Evolutionary conservation across 2,888 invertebrate genomes (phyloP).

Genomic region (Plebejus anna): DNA sequence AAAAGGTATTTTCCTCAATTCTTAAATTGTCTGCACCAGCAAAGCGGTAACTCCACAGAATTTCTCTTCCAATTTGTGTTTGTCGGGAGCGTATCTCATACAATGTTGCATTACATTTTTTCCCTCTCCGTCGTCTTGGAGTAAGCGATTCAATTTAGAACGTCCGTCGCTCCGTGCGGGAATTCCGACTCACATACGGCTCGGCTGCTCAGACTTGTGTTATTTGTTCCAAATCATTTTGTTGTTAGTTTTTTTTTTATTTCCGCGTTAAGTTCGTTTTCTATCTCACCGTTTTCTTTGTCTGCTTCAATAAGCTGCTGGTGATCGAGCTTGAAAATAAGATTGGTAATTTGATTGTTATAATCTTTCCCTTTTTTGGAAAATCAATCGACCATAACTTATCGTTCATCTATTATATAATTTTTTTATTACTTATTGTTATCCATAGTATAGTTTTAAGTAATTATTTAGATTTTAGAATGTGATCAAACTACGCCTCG

Average conservation of each 20-base stretch:
- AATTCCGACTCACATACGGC: conserved; percentile 45
- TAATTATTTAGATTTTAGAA: conserved; percentile 28
- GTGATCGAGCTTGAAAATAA: background rate
- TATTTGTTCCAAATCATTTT: conserved; percentile 27
- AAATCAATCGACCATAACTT: background rate
- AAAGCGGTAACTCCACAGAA: conserved; percentile 1
- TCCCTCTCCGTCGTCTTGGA: conserved; percentile 34
- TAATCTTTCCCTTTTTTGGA: background rate
- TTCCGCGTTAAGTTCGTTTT: conserved; percentile 15
- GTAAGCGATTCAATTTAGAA: conserved; percentile 51
- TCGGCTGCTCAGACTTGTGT: conserved; percentile 26
- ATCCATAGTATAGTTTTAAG: background rate
- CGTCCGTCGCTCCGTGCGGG: conserved; percentile 42
- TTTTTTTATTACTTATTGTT: too few relatives aligned
- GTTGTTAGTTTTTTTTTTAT: conserved; percentile 16
- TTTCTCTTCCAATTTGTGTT: conserved; percentile 27
- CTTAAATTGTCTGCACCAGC: conserved; percentile 6
- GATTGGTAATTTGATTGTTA: background rate
- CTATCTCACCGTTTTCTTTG: background rate
- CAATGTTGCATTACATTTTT: conserved; percentile 34
- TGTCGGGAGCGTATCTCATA: conserved; percentile 23
- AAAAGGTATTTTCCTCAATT: conserved; percentile 19
- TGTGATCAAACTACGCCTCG: conserved; percentile 36
- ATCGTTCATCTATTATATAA: background rate
- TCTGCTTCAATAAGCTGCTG: background rate